Percentiles rank a stretch among this genome's conserved stretches.
These are phyloP conservation scores for Brachypalpus laphriformis DNA, from an alignment of 2,888 invertebrate genomes.

Conservation along the genomic window DNA sequence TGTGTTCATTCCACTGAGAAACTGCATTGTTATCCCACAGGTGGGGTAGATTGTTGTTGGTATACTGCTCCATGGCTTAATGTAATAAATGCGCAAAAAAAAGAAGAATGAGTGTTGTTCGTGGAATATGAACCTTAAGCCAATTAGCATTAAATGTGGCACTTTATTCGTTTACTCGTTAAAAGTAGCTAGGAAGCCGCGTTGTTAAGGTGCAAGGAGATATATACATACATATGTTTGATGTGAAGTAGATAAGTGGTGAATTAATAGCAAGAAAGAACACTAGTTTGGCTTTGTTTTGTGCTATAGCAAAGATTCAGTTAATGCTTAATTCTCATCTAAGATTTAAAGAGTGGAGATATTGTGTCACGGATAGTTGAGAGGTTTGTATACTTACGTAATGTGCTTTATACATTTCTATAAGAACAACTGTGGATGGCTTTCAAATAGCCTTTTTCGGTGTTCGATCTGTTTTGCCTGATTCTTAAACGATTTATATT, in stretches of 20 bases:
- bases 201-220: too few species aligned
- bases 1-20: neutral
- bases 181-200: neutral
- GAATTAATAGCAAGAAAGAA: neutral
- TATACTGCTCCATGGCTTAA: neutral
- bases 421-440: too few species aligned
- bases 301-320: too few species aligned
- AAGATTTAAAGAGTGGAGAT: too few species aligned
- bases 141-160: constrained; percentile 48
- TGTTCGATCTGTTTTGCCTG: too few species aligned
- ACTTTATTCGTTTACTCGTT: neutral
- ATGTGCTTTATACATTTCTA: too few species aligned
- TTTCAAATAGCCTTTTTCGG: too few species aligned
- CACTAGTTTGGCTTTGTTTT: neutral
- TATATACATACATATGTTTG: too few species aligned
- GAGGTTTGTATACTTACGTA: too few species aligned
- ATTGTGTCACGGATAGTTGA: too few species aligned
- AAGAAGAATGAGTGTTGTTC: neutral
- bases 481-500: too few species aligned
- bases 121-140: constrained; percentile 12
- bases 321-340: too few species aligned
- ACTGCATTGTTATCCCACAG: neutral
- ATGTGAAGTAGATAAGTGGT: neutral
- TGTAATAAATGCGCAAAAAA: neutral
- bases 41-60: neutral